Evolutionary conservation across 2,113 vertebrate genomes (phyloP), one percentile per base, ranked within the genome.

Genomic region (Muntiacus reevesi): DNA sequence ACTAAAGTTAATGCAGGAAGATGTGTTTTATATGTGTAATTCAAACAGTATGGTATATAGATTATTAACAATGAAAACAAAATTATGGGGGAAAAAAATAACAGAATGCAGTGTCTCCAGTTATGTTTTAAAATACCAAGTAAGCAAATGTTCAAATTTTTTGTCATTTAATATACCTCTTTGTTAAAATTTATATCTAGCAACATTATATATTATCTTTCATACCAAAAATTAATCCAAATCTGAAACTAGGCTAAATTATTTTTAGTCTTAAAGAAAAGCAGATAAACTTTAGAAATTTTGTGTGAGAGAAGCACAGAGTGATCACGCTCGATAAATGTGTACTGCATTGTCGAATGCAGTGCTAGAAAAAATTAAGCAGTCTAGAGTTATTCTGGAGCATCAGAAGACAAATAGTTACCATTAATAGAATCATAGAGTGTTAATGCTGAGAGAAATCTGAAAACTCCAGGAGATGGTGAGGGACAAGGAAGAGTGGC

Each of bases 181-280:
- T 94, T 93, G 36, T 59, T n/a, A 87, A 82, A 89, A 91, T 23
- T 78, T 91, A 33, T 19, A 28, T 55, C 78, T 91, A 86, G n/a
- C 89, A 96, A 17, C 6, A 43, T 79, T 91, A 28, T 30, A 43
- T 59, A 88, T 83, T 74, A 0, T 81, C 50, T 81, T 30, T 62
- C 47, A 52, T 62, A 15, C 14, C 23, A n/a, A 87, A 16, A 97
- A 89, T 95, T 96, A 89, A 88, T 94, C 12, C 45, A 21, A 67
- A 28, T 95, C 36, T 78, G 21, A 94, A 92, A 62, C 7, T 47
- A 50, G 30, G 27, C 30, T 85, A 91, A 67, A 55, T 87, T 93
- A 60, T 87, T 78, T 97, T 92, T 79, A 82, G n/a, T 76, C 10
- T 64, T 89, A 62, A 94, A 55, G 52, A 74, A 93, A 92, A 67